Conservation (phyloP, 64 coral and sea anemone genomes). For the Exaiptasia diaphana region DNA sequence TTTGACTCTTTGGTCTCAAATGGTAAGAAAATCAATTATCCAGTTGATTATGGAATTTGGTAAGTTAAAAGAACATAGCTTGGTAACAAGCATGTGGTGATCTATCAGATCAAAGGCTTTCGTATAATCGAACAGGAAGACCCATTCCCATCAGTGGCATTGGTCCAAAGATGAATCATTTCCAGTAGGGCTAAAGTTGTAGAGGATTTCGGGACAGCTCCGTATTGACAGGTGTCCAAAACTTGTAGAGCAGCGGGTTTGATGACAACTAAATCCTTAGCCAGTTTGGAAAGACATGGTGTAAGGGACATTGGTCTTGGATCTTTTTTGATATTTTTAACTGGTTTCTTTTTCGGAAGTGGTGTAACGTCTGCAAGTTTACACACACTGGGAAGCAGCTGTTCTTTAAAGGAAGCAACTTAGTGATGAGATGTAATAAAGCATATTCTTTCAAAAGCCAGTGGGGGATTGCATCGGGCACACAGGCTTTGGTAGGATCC, state of each 20-base stretch:
- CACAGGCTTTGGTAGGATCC: background rate
- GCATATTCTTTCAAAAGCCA: background rate
- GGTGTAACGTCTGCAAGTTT: constrained; percentile 5
- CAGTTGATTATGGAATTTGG: no score
- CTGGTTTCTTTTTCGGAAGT: background rate
- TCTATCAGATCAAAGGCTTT: background rate
- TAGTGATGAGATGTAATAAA: background rate
- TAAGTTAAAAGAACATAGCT: no score
- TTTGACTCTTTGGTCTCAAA: background rate
- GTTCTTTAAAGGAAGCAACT: background rate
- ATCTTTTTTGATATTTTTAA: background rate
- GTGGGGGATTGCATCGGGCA: background rate
- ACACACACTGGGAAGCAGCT: background rate
- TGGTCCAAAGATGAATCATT: background rate
- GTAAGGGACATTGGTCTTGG: background rate
- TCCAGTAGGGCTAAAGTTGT: background rate
- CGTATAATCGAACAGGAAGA: background rate
- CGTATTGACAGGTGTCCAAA: background rate
- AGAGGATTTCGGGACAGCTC: background rate
- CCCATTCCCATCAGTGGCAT: background rate
- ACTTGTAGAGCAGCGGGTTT: background rate
- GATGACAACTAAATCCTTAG: background rate
- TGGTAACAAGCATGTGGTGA: background rate
- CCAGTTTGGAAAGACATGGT: background rate
- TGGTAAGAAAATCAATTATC: background rate